phyloP scores from a whole-genome alignment of 2,113 vertebrate species.

The Amphilophus citrinellus region DNA sequence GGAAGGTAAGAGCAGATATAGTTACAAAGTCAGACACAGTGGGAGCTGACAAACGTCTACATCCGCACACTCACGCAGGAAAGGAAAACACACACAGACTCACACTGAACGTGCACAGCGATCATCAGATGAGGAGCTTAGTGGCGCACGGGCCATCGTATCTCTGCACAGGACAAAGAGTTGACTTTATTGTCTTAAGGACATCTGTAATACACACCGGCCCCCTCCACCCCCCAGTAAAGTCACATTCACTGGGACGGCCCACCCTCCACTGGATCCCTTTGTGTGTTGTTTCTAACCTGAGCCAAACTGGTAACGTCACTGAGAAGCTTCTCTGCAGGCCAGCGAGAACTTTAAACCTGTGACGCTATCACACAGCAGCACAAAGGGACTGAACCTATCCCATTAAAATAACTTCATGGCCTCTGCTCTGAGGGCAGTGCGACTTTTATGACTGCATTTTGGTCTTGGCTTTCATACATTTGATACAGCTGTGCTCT shows the following conservation, averaged over 20 bases:
- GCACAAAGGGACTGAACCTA: neutral
- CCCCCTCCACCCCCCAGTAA: neutral
- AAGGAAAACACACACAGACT: neutral
- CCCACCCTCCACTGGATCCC: neutral
- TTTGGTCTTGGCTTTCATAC: neutral
- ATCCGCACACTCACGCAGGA: neutral
- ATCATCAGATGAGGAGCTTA: neutral
- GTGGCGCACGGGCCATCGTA: neutral
- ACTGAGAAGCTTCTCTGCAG: neutral
- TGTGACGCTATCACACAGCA: neutral
- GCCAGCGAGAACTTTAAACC: neutral
- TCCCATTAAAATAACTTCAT: neutral
- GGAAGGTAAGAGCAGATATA: slow-evolving; percentile 73
- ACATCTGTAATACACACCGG: slow-evolving; percentile 3
- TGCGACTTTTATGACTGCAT: neutral
- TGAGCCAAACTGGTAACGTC: neutral
- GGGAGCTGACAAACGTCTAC: slow-evolving; percentile 10
- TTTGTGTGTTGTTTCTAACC: neutral
- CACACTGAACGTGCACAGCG: neutral
- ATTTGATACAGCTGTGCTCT: neutral
- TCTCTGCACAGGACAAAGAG: neutral
- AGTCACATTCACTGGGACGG: neutral
- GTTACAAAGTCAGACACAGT: slow-evolving; percentile 68
- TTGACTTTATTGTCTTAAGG: slow-evolving; percentile 19
- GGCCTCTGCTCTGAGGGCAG: neutral